Conservation (phyloP, 2,888 invertebrate genomes). For the Cheilosia soror region DNA sequence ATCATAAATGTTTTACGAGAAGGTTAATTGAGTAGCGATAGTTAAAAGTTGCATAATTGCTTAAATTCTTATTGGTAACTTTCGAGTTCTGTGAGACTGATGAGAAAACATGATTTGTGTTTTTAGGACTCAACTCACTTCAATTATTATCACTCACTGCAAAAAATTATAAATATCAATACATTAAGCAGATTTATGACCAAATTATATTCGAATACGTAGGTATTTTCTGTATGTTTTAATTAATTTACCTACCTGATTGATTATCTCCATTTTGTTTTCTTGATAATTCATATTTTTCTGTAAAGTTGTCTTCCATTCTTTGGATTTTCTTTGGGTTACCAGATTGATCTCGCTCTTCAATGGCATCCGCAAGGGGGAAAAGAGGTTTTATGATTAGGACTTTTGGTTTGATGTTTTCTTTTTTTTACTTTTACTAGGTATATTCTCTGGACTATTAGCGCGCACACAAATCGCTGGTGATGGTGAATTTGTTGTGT, state of each 20-base stretch:
- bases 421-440: slow-evolving; percentile 54
- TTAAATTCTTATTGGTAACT: not conserved
- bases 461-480: slow-evolving; percentile 45
- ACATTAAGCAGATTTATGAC: not conserved
- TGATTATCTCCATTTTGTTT: slow-evolving; percentile 83
- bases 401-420: slow-evolving; percentile 35
- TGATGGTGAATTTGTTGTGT: slow-evolving; percentile 60
- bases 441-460: slow-evolving; percentile 24
- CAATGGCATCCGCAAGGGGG: slow-evolving; percentile 54
- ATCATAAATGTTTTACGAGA: not conserved
- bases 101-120: not conserved
- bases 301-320: slow-evolving; percentile 62
- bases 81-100: not conserved
- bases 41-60: slow-evolving; percentile 39
- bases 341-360: slow-evolving; percentile 79
- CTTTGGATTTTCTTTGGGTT: slow-evolving; percentile 79
- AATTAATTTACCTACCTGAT: slow-evolving; percentile 80
- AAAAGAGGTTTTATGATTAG: slow-evolving; percentile 9
- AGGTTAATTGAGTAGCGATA: not conserved
- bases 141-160: slow-evolving; percentile 5
- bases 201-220: not conserved
- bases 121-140: not conserved
- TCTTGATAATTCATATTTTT: slow-evolving; percentile 80
- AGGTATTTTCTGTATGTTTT: not conserved
- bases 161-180: not conserved